Percentiles rank a stretch among this genome's conserved stretches.
Conservation (phyloP, 2,797 vertebrate genomes). For the Enteromius argenteus region DNA sequence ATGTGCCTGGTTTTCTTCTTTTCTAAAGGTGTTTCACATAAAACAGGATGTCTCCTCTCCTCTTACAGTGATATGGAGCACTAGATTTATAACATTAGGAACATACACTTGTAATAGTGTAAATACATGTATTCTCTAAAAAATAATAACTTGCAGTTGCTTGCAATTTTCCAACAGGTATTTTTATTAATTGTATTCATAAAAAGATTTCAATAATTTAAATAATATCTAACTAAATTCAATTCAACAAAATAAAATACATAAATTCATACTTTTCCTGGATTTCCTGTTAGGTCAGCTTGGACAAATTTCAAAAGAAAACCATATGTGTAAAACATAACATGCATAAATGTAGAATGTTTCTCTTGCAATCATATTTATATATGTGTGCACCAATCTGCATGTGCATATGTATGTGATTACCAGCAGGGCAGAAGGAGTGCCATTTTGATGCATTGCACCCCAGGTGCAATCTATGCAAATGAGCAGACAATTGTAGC, state of each 20-base stretch:
- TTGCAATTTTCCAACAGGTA: no score
- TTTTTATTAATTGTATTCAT: no score
- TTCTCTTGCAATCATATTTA: constrained; percentile 11
- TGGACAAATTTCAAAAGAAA: not conserved
- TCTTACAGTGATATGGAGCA: not conserved
- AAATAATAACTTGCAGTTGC: not conserved
- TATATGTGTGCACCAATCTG: constrained; percentile 14
- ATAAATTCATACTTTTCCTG: not conserved
- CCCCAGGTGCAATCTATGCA: constrained; percentile 51
- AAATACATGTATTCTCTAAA: not conserved
- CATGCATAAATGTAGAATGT: not conserved
- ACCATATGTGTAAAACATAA: not conserved
- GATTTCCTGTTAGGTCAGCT: not conserved
- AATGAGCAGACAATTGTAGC: constrained; percentile 48
- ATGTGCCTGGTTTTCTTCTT: not conserved
- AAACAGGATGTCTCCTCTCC: not conserved
- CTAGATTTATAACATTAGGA: not conserved
- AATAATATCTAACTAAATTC: no score
- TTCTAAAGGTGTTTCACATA: not conserved
- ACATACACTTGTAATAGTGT: not conserved
- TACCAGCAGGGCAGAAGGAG: constrained; percentile 40
- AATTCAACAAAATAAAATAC: not conserved
- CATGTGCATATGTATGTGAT: constrained; percentile 27
- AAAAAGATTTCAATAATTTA: no score
- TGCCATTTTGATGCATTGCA: constrained; percentile 57